Evolutionary conservation across 1,140 invertebrate genomes (phyloP).

Genomic region (Lanistes nyassanus): DNA sequence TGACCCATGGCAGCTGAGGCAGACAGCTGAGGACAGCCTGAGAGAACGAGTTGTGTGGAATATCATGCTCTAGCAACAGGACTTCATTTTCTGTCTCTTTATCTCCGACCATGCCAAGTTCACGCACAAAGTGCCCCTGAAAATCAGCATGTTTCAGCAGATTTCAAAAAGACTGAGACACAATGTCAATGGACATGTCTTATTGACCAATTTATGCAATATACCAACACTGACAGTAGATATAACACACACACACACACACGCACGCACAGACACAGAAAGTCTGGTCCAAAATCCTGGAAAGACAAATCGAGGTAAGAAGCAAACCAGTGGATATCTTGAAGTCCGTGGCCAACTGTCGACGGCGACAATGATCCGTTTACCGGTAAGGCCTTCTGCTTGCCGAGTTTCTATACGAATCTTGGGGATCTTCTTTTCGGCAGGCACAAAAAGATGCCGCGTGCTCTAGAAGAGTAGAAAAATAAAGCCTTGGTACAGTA

Average conservation of each 20-base stretch:
- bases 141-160: not conserved
- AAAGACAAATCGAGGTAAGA: slow-evolving; percentile 3
- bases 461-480: slow-evolving; percentile 74
- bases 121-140: slow-evolving; percentile 72
- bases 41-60: slow-evolving; percentile 94
- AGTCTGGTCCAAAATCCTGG: not conserved
- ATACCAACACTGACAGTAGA: no score
- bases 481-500: slow-evolving; percentile 64
- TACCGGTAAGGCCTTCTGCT: slow-evolving; percentile 55
- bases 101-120: slow-evolving; percentile 72
- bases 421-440: slow-evolving; percentile 67
- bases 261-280: no score
- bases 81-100: slow-evolving; percentile 95
- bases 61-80: slow-evolving; percentile 95
- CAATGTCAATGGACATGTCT: no score
- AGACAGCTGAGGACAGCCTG: slow-evolving; percentile 92
- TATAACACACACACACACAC: no score
- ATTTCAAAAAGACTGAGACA: no score
- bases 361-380: slow-evolving; percentile 69
- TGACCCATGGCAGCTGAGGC: slow-evolving; percentile 89
- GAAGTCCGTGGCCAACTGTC: slow-evolving; percentile 67
- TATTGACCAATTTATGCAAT: no score
- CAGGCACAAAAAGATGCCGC: slow-evolving; percentile 73
- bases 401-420: slow-evolving; percentile 68
- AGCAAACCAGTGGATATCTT: slow-evolving; percentile 75